A percentile compares a stretch with the other conserved stretches of the same genome.
phyloP scores from a whole-genome alignment of 2,113 vertebrate species.

The Chloropsis cyanopogon region DNA sequence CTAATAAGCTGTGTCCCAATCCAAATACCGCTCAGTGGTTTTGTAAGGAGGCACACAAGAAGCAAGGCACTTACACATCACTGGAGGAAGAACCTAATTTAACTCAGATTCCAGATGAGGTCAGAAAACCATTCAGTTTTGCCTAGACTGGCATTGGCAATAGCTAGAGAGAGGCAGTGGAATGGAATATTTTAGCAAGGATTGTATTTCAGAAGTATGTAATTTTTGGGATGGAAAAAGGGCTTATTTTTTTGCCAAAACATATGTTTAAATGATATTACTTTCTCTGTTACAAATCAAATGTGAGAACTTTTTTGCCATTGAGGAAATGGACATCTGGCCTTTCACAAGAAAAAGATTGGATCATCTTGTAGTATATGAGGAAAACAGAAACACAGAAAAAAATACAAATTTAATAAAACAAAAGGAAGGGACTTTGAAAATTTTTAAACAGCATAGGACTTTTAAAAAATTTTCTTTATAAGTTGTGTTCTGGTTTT shows the following conservation, averaged over 20 bases:
- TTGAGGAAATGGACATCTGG: neutral
- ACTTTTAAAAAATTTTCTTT: neutral
- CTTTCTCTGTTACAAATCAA: neutral
- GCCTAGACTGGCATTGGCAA: neutral
- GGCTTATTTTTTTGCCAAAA: neutral
- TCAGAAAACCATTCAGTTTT: neutral
- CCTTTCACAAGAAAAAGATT: neutral
- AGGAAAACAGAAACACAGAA: neutral
- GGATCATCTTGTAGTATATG: neutral
- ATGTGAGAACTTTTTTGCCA: neutral
- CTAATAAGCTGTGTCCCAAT: neutral
- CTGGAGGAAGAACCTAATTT: slow-evolving; percentile 7
- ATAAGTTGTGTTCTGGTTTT: neutral
- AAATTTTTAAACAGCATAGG: neutral
- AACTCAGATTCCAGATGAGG: neutral
- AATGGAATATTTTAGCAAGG: neutral
- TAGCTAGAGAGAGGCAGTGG: neutral
- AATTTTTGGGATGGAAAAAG: neutral
- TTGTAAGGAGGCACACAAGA: neutral
- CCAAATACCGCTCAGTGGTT: neutral
- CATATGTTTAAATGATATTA: neutral
- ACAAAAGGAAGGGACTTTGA: neutral
- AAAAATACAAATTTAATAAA: neutral
- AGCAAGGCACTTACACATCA: neutral
- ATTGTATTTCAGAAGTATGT: neutral